Base-by-base conservation (phyloP, 2,888 invertebrate genomes). In the Stenurella melanura region DNA sequence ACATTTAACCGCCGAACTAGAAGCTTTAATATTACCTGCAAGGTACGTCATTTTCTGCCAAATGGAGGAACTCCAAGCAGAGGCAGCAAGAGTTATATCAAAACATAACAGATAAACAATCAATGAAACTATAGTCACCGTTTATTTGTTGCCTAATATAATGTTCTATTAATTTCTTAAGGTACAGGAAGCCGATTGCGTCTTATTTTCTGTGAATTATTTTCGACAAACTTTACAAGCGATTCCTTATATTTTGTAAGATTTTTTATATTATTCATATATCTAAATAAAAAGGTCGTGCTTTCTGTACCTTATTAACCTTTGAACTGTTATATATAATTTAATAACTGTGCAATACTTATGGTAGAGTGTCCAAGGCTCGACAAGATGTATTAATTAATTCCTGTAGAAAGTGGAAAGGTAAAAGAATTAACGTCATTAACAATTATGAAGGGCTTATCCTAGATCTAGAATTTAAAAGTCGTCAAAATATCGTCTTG, bases 31-130 rank as follows among this genome's bases (percentile, higher is more conserved):
- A 83, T 93, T 96, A 87, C 97, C 98, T 85, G 97, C 98, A 89
- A 96, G 98, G 97, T 95, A 95, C 92, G 93, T 94, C 91, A 94
- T 95, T 91, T 95, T 94, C 93, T 94, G 94, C 92, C 94, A 94
- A 93, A 94, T 94, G 94, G 94, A 94, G 91, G 94, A 94, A 92
- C 93, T 94, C 91, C 94, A 94, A 92, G 93, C 93, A 90, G 94
- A 94, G 91, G 93, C 92, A 90, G 92, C 93, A 90, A 92, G 93
- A 91, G 92, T 92, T 90, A 91, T 92, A 90, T 91, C 93, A 91
- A 92, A 92, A 91, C 92, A 92, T 90, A 91, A 91, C 90, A 86
- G 86, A 87, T 87, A 86, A 85, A 85, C 81, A 83, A 85, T 83
- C 80, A 83, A 76, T 79, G 72, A 63, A 70, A 74, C 57, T 54